These are phyloP conservation scores for Sebastes baramenuke DNA, from an alignment of 2,797 vertebrate species.

Conservation along the genomic window DNA sequence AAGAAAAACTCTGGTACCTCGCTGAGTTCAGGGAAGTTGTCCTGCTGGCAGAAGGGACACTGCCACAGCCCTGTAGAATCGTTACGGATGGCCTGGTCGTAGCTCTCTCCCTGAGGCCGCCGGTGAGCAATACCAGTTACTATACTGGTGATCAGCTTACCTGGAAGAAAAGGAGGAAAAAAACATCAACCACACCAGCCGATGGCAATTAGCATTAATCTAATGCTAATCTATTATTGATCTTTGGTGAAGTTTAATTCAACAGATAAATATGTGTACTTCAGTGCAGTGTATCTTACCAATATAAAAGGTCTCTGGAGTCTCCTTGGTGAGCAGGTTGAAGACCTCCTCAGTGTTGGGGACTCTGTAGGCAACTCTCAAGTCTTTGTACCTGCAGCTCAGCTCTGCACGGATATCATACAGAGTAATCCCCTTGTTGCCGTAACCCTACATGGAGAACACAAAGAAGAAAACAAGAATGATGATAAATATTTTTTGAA, in stretches of 20 bases:
- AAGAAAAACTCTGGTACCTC: slow-evolving; percentile 82
- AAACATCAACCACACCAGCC: not conserved
- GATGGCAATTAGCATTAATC: too few relatives aligned
- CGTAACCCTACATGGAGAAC: slow-evolving; percentile 87
- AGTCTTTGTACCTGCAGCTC: slow-evolving; percentile 98
- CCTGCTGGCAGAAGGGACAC: slow-evolving; percentile 98
- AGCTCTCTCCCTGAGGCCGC: slow-evolving; percentile 96
- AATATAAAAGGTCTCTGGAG: slow-evolving; percentile 99
- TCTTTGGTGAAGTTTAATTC: not conserved
- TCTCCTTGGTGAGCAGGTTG: slow-evolving; percentile 98
- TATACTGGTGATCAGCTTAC: slow-evolving; percentile 95
- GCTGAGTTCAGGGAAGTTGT: slow-evolving; percentile 98
- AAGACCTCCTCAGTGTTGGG: slow-evolving; percentile 98
- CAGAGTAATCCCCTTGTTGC: slow-evolving; percentile 98
- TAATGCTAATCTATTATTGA: not conserved
- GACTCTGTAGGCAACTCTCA: slow-evolving; percentile 91
- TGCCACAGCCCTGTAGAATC: slow-evolving; percentile 97
- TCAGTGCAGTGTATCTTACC: slow-evolving; percentile 76
- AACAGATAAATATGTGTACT: not conserved
- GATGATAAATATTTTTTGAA: not conserved
- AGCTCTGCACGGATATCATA: slow-evolving; percentile 98
- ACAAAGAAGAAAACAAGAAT: not conserved
- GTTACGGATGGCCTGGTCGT: slow-evolving; percentile 97
- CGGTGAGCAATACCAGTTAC: slow-evolving; percentile 98
- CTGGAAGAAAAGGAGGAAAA: slow-evolving; percentile 55